A percentile compares a stretch with the other conserved stretches of the same genome.
Evolutionary conservation across 2,797 vertebrate genomes (phyloP).

Genomic region (Enteromius trimaculatus): DNA sequence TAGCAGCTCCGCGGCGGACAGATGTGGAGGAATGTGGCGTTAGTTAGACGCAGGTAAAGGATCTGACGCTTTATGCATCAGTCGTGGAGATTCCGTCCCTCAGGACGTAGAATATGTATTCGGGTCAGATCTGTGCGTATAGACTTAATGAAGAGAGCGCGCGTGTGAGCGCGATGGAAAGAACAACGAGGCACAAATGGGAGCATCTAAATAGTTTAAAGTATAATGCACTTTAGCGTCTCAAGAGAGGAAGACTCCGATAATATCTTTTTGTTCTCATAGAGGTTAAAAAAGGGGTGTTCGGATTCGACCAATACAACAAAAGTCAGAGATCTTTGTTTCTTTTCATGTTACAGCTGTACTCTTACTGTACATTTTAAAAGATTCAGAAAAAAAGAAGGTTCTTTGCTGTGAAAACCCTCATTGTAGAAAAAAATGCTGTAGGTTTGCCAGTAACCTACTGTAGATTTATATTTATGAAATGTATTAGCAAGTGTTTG

Average conservation of each 20-base stretch:
- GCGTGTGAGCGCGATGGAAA: neutral
- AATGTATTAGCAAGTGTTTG: too few relatives aligned
- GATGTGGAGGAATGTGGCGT: conserved; percentile 31
- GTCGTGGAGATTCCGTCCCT: conserved; percentile 12
- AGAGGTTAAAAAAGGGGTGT: neutral
- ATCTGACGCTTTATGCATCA: neutral
- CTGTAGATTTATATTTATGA: too few relatives aligned
- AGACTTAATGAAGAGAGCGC: conserved; percentile 8
- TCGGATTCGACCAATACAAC: neutral
- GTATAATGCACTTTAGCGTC: neutral
- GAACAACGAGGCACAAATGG: neutral
- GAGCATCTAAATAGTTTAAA: neutral
- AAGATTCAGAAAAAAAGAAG: too few relatives aligned
- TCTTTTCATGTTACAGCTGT: neutral
- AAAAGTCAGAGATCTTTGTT: neutral
- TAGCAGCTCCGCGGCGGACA: neutral
- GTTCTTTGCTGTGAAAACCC: neutral
- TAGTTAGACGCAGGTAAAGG: neutral
- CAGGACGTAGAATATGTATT: conserved; percentile 22
- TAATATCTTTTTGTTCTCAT: neutral
- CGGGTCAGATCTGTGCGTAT: conserved; percentile 23
- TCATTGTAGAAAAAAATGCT: neutral
- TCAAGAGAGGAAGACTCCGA: neutral
- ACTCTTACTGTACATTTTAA: neutral
- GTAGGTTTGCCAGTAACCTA: too few relatives aligned